These are phyloP conservation scores for Gallinago media DNA, from an alignment of 2,113 vertebrate genomes.

Conservation along the genomic window DNA sequence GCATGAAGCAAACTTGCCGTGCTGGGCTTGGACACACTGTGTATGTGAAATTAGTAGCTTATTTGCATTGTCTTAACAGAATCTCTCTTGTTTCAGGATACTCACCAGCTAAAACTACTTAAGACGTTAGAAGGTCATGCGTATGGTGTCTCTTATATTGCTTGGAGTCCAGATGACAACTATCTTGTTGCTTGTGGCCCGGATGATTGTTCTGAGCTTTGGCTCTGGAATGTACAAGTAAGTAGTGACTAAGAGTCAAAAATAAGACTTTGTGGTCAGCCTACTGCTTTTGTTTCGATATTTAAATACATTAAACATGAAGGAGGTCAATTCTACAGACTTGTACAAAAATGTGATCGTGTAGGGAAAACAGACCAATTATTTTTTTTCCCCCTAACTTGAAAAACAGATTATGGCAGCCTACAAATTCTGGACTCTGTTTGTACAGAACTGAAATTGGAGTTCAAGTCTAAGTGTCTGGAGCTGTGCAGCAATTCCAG, in stretches of 20 bases:
- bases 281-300: not conserved
- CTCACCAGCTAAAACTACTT: conserved; percentile 91
- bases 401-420: not conserved
- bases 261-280: not conserved
- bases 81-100: conserved; percentile 81
- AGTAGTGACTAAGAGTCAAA: conserved; percentile 5
- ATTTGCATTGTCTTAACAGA: not conserved
- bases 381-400: not conserved
- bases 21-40: not conserved
- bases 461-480: not conserved
- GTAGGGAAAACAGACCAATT: not conserved
- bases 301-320: rapidly evolving
- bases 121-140: conserved; percentile 97
- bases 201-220: conserved; percentile 97
- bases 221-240: conserved; percentile 98
- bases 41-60: not conserved
- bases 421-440: not conserved
- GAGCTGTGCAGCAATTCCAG: not conserved
- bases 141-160: conserved; percentile 96
- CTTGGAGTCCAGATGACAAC: conserved; percentile 95
- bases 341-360: not conserved
- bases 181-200: conserved; percentile 97
- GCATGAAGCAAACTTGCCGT: not conserved
- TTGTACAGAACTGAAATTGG: not conserved
- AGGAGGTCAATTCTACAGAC: not conserved